A percentile compares a stretch with the other conserved stretches of the same genome.
phyloP scores from a whole-genome alignment of 2,888 invertebrate species.

The Cephus sareptanus region DNA sequence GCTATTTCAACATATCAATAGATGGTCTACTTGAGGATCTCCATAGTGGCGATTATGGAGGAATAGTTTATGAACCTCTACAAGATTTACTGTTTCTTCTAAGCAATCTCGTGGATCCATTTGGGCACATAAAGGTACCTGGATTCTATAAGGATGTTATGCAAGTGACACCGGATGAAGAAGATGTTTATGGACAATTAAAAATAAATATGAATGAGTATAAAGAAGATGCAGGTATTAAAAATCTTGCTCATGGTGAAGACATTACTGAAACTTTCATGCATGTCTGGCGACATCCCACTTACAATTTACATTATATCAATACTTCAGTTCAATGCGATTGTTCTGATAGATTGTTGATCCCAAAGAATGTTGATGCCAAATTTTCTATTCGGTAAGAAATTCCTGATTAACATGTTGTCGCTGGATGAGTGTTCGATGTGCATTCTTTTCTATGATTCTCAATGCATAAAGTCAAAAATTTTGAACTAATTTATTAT shows the following conservation, averaged over 20 bases:
- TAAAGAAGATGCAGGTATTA: conserved; percentile 27
- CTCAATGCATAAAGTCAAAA: background rate
- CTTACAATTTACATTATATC: conserved; percentile 38
- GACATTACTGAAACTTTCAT: conserved; percentile 47
- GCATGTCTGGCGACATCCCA: conserved; percentile 64
- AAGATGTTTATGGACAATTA: conserved; percentile 55
- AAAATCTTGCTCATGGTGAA: conserved; percentile 26
- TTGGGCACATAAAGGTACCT: conserved; percentile 59
- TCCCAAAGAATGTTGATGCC: conserved; percentile 33
- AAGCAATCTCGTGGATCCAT: conserved; percentile 49
- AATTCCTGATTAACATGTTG: background rate
- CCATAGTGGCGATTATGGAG: conserved; percentile 43
- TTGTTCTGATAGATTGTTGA: conserved; percentile 24
- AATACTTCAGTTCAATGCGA: conserved; percentile 23
- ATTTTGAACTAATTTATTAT: too few species aligned
- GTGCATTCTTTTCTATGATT: background rate
- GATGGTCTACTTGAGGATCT: conserved; percentile 33
- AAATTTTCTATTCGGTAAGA: conserved; percentile 43
- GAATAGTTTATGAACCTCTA: conserved; percentile 55
- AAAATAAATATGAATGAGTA: conserved; percentile 34
- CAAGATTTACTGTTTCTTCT: conserved; percentile 62
- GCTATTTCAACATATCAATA: conserved; percentile 38
- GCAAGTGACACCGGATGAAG: conserved; percentile 67
- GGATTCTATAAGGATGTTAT: conserved; percentile 62
- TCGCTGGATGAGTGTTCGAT: background rate